Conservation (phyloP, 1,140 invertebrate species). For the Frieseomelitta varia region DNA sequence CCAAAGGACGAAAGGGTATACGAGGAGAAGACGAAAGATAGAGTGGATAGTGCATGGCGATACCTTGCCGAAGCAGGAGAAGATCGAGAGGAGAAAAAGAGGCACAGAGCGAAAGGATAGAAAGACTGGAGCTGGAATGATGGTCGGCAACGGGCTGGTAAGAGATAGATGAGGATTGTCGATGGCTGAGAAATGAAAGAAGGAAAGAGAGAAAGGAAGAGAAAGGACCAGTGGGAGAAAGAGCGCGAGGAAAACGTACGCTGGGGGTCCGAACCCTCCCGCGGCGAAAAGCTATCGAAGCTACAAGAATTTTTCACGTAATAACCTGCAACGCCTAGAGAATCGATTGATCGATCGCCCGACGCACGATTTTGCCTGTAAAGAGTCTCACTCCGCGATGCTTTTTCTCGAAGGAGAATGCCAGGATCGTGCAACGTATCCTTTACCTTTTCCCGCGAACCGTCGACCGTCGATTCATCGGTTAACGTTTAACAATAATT, state of each 20-base stretch:
- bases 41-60: constrained; percentile 24
- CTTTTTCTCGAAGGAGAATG: constrained; percentile 46
- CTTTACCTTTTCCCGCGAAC: constrained; percentile 36
- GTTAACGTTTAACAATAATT: neutral
- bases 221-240: constrained; percentile 21
- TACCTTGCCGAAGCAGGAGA: neutral
- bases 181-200: constrained; percentile 59
- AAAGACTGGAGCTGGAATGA: constrained; percentile 45
- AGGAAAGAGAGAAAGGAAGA: constrained; percentile 44
- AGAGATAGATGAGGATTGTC: constrained; percentile 67
- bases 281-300: constrained; percentile 75
- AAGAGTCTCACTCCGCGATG: constrained; percentile 66
- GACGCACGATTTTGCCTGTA: constrained; percentile 77
- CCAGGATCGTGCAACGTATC: neutral
- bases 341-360: constrained; percentile 77
- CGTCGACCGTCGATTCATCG: constrained; percentile 50
- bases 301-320: constrained; percentile 77
- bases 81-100: constrained; percentile 30
- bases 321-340: constrained; percentile 78
- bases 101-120: constrained; percentile 46
- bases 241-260: constrained; percentile 51
- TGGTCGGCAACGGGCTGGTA: constrained; percentile 35
- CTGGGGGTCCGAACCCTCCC: constrained; percentile 73
- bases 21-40: neutral
- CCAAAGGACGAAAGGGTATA: neutral